Evolutionary conservation across 2,113 vertebrate species (phyloP).

Genomic region (Tenebrosternarchus preto): DNA sequence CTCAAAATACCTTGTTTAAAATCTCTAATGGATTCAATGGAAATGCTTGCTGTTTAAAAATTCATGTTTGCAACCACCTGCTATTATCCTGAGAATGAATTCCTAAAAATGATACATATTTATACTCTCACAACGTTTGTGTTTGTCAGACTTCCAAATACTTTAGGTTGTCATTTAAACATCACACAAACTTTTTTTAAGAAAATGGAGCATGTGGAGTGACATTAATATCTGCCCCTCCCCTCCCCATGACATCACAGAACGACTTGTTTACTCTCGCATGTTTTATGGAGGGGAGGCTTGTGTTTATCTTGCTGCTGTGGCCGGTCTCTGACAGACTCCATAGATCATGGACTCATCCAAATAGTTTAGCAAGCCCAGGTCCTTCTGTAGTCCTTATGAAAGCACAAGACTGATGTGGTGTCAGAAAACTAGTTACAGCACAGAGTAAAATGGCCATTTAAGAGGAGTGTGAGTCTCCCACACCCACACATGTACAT

Average conservation of each 20-base stretch:
- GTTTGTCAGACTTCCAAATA: neutral
- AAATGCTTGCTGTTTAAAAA: conserved; percentile 31
- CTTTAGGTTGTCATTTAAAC: conserved; percentile 1
- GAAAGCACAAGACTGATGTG: neutral
- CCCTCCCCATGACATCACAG: neutral
- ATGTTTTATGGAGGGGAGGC: conserved; percentile 12
- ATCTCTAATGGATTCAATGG: conserved; percentile 49
- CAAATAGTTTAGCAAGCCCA: neutral
- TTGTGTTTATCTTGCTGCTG: neutral
- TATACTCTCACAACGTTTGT: neutral
- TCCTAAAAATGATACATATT: conserved; percentile 16
- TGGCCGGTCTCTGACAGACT: neutral
- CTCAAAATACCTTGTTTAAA: conserved; percentile 48
- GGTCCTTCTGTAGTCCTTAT: conserved; percentile 3
- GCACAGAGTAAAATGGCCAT: neutral
- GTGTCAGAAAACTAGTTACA: neutral
- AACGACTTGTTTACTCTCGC: neutral
- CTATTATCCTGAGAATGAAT: conserved; percentile 34
- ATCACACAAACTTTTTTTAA: neutral
- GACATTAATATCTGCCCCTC: neutral
- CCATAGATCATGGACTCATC: conserved; percentile 6
- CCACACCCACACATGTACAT: too few relatives aligned
- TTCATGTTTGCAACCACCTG: conserved; percentile 21
- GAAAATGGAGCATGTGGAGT: neutral
- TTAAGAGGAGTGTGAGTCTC: neutral